Percentiles rank a stretch among this genome's conserved stretches.
Conservation (phyloP, 2,888 invertebrate species). For the Eristalis tenax region DNA sequence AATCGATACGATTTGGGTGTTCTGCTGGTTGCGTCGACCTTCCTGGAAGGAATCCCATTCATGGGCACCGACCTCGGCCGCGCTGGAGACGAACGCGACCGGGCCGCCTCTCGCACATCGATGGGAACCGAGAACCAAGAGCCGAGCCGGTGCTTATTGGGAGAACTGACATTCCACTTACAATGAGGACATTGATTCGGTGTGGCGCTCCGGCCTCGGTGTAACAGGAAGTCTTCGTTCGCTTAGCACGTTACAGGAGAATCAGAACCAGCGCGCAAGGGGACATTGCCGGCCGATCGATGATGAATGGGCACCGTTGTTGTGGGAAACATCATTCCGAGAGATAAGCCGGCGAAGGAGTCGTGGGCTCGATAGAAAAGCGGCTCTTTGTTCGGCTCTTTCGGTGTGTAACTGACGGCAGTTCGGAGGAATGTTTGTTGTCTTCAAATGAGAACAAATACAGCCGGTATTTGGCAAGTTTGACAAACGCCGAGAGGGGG, state of each 20-base stretch:
- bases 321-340: conserved; percentile 54
- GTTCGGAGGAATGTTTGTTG: not conserved
- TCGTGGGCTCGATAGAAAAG: not conserved
- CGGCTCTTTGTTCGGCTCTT: not conserved
- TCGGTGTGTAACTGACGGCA: not conserved
- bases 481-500: not conserved
- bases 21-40: conserved; percentile 33
- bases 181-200: conserved; percentile 64
- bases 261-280: conserved; percentile 1
- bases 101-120: conserved; percentile 1
- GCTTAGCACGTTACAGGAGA: conserved; percentile 43
- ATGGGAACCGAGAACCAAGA: not conserved
- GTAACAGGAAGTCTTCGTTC: conserved; percentile 56
- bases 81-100: not conserved
- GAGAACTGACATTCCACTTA: not conserved
- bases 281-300: not conserved
- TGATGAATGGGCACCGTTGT: conserved; percentile 66
- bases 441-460: not conserved
- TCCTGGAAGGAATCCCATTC: conserved; percentile 57
- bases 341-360: conserved; percentile 53
- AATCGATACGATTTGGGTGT: conserved; percentile 67
- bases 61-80: conserved; percentile 22
- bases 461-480: not conserved
- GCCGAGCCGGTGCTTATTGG: no score
- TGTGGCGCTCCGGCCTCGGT: conserved; percentile 51